Conservation (phyloP, 2,797 vertebrate genomes). For the Meriones psammophilus region DNA sequence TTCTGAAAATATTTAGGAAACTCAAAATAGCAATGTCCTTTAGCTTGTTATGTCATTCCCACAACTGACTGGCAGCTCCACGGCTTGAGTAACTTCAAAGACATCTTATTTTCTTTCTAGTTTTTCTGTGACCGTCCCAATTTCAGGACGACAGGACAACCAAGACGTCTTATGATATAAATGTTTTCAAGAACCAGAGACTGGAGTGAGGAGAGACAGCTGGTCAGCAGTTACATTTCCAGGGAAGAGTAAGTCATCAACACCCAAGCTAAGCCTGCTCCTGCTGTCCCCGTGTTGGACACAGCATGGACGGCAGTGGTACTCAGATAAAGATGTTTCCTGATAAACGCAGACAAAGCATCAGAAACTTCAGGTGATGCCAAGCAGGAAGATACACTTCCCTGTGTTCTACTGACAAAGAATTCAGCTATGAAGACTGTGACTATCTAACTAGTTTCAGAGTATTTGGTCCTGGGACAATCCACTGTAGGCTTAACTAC, state of each 20-base stretch:
- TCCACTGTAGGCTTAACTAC: neutral
- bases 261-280: neutral
- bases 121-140: neutral
- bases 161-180: neutral
- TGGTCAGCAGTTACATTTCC: neutral
- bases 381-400: neutral
- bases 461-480: neutral
- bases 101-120: neutral
- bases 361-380: neutral
- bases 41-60: neutral
- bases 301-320: neutral
- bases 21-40: neutral
- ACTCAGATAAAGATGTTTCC: neutral
- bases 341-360: neutral
- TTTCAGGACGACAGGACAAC: neutral
- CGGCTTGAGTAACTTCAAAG: neutral
- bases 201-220: neutral
- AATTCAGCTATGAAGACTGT: neutral
- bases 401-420: neutral
- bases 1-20: constrained; percentile 22
- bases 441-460: constrained; percentile 32
- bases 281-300: neutral
- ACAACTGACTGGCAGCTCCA: neutral
- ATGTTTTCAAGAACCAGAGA: neutral
- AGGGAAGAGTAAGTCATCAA: neutral